Conservation (phyloP, 1,140 invertebrate species). For the Atta texana region DNA sequence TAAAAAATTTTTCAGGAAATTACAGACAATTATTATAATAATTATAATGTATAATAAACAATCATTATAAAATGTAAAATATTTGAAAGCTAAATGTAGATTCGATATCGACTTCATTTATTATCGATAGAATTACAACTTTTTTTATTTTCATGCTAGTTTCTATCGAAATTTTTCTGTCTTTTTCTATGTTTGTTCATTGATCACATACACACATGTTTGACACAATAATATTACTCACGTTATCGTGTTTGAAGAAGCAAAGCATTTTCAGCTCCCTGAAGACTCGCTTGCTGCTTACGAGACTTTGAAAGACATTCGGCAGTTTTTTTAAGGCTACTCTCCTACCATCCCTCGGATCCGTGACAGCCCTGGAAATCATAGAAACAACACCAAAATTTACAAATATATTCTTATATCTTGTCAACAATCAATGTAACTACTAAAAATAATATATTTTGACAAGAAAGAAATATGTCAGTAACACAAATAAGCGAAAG, state of each 20-base stretch:
- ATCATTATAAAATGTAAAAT: slow-evolving; percentile 1
- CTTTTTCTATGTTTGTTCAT: slow-evolving; percentile 14
- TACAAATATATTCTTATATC: slow-evolving; percentile 15
- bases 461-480: neutral
- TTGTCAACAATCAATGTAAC: neutral
- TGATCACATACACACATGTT: neutral
- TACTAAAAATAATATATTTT: slow-evolving; percentile 10
- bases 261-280: slow-evolving; percentile 99
- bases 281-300: slow-evolving; percentile 98
- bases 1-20: neutral
- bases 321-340: slow-evolving; percentile 99
- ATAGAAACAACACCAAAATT: slow-evolving; percentile 6
- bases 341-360: slow-evolving; percentile 98
- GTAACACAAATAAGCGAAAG: too few species aligned
- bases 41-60: neutral
- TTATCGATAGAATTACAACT: neutral
- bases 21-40: neutral
- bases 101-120: neutral
- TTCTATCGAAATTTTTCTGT: neutral
- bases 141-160: neutral
- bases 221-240: slow-evolving; percentile 87
- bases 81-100: neutral
- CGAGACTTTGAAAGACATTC: slow-evolving; percentile 99
- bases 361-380: slow-evolving; percentile 96
- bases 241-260: slow-evolving; percentile 99